Evolutionary conservation across 2,888 invertebrate species (phyloP), one percentile per base, ranked within the genome.

Genomic region (Bimastos eiseni): DNA sequence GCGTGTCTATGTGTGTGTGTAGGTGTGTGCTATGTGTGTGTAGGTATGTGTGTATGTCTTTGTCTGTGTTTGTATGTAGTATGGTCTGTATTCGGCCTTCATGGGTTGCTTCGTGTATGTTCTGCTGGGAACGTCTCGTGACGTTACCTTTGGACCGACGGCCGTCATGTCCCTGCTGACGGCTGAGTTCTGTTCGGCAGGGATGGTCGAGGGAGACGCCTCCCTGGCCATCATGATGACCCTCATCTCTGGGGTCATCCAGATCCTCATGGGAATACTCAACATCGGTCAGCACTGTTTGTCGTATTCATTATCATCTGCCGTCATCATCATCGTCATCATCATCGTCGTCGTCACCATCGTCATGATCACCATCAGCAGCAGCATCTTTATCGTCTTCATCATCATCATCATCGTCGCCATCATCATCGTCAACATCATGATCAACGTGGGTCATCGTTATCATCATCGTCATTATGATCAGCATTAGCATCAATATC

Each of bases 71-170:
- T 19, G 49, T 49, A 11, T 49, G 49, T 96, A 98, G 97, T 97
- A 97, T 95, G 98, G 98, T 86, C 96, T 98, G 90, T 98, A 98
- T 95, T 97, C 98, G 90, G 97, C 98, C n/a, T 98, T 98, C 95
- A 95, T 98, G 94, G 98, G 98, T 88, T 97, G 97, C 95, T 97
- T 98, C 95, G 96, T 98, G 92, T 98, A 98, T 96, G 97, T 97
- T 93, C 95, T 98, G 93, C 96, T 98, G 93, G 98, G 98, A 89
- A 98, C 98, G 92, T 97, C 98, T 94, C 98, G 98, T 95, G 98
- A 98, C 95, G 97, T 98, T 91, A 98, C 98, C 0, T 96, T 98
- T 93, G 98, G 98, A 17, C 98, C 98, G 5, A 98, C 98, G 0
- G 98, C 98, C n/a, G 96, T 98, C 91, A 97, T 98, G 96, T 97